Evolutionary conservation across 2,888 invertebrate species (phyloP).

Genomic region (Hirtodrosophila confusa): DNA sequence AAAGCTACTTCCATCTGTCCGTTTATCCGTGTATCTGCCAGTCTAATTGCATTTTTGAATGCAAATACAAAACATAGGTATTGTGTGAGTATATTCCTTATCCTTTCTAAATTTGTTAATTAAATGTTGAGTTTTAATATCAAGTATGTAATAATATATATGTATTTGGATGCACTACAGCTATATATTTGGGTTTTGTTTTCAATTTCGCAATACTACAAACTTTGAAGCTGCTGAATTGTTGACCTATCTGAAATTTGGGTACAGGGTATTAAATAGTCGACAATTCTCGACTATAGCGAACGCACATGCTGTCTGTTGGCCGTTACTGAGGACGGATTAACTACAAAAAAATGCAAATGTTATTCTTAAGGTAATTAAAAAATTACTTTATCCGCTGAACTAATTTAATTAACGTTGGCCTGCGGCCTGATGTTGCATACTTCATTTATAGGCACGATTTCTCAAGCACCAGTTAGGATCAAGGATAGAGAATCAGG

Average conservation of each 20-base stretch:
- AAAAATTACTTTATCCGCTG: constrained; percentile 26
- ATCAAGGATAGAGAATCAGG: constrained; percentile 37
- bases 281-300: constrained; percentile 24
- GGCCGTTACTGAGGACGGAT: constrained; percentile 61
- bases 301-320: constrained; percentile 30
- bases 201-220: constrained; percentile 17
- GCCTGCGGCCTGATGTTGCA: constrained; percentile 16
- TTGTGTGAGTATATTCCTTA: neutral
- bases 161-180: constrained; percentile 24
- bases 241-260: constrained; percentile 18
- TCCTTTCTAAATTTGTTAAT: constrained; percentile 9
- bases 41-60: constrained; percentile 35
- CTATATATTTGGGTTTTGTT: neutral
- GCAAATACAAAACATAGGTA: constrained; percentile 1
- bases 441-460: constrained; percentile 45
- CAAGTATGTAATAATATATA: constrained; percentile 17
- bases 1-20: constrained; percentile 36
- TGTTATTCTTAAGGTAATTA: constrained; percentile 33
- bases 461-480: constrained; percentile 56
- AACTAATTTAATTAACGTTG: constrained; percentile 40
- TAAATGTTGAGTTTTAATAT: constrained; percentile 14
- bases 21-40: constrained; percentile 7
- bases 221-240: constrained; percentile 26
- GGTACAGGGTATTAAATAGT: constrained; percentile 45
- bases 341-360: constrained; percentile 60